Evolutionary conservation across 2,113 vertebrate species (phyloP).

Genomic region (Bos indicus): DNA sequence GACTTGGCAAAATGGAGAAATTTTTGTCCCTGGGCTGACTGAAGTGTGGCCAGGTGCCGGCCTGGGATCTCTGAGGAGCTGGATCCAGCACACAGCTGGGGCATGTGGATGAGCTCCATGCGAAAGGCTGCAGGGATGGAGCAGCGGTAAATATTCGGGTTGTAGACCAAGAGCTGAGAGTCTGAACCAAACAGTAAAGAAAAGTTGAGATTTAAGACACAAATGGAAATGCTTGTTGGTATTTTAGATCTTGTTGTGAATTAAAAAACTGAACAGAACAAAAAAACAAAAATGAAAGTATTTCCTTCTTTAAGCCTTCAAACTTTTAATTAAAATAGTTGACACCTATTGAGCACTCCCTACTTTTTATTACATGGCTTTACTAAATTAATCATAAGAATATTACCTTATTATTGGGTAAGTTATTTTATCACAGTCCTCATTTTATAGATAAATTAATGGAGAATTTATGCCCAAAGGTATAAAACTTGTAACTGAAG

Average conservation of each 20-base stretch:
- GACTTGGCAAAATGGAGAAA: slow-evolving; percentile 93
- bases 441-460: slow-evolving; percentile 20
- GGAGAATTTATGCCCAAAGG: background rate
- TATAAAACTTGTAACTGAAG: background rate
- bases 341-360: background rate
- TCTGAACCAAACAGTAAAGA: slow-evolving; percentile 74
- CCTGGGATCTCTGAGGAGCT: slow-evolving; percentile 62
- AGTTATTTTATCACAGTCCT: background rate
- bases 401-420: background rate
- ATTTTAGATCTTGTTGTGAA: background rate
- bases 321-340: background rate
- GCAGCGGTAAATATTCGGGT: slow-evolving; percentile 91
- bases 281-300: background rate
- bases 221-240: background rate
- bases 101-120: slow-evolving; percentile 80
- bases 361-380: background rate
- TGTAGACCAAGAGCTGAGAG: slow-evolving; percentile 85
- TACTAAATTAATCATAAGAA: background rate
- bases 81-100: slow-evolving; percentile 81
- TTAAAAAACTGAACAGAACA: background rate
- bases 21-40: slow-evolving; percentile 83
- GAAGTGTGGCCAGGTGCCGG: slow-evolving; percentile 76
- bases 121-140: slow-evolving; percentile 84
- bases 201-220: background rate
- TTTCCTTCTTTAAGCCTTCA: background rate